Evolutionary conservation across 2,113 vertebrate species (phyloP), one percentile per base, ranked within the genome.

Genomic region (Sigmodon hispidus): DNA sequence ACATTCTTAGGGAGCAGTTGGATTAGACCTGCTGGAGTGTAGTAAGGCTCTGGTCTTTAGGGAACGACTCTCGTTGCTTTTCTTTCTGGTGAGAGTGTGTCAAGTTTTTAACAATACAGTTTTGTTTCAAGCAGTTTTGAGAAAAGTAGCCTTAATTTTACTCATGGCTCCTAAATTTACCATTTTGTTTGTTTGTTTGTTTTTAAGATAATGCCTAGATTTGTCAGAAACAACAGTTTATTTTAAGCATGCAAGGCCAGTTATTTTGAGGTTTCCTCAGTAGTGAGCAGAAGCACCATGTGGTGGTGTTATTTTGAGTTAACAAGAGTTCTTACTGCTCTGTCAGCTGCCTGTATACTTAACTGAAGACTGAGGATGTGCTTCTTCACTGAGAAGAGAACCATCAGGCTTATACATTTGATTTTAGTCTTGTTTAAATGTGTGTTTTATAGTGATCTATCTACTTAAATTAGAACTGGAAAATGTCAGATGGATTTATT

Each of bases 351-450:
- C 69, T 45, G 93, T 88, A 83, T 48, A 81, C 86, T 94, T 95
- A 92, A 88, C 36, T 94, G 73, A 92, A 88, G 81, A 86, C 45
- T 93, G n/a, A 92, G 92, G 72, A 79, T 94, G 93, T 97, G 10
- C 95, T 79, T 97, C 52, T 96, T 92, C 91, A 92, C 59, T 55
- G 90, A 93, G 92, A 93, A 90, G 89, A 92, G 94, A 96, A 22
- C 21, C 21, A 50, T 93, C 80, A 90, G 52, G 76, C 88, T 90
- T 45, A n/a, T 91, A 59, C 72, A 94, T 10, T 87, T 48, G 15
- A 63, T 94, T 97, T 87, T 94, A 95, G 77, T 55, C 92, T 85
- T 76, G 77, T 94, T 92, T 96, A 76, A 96, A 61, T 97, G 40
- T 87, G 59, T 94, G 59, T 89, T 95, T 93, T 90, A 31, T n/a